Evolutionary conservation across 2,888 invertebrate species (phyloP).

Genomic region (Geophilus truncorum): DNA sequence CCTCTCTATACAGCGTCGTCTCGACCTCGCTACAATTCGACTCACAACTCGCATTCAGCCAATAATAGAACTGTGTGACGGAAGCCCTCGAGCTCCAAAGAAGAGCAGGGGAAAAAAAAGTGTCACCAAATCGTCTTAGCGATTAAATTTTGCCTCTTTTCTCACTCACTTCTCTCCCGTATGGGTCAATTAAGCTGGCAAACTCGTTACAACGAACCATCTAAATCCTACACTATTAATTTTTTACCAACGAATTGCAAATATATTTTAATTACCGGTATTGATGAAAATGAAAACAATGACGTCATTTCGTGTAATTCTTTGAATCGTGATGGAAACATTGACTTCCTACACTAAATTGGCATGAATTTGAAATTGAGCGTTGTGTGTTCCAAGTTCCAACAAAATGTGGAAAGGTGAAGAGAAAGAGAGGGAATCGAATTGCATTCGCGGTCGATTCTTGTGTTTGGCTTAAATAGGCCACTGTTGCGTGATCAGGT

Average conservation of each 20-base stretch:
- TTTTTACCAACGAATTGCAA: too few species aligned
- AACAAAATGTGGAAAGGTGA: not conserved
- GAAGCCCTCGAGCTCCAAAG: not conserved
- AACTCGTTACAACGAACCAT: not conserved
- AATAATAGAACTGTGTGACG: conserved; percentile 5
- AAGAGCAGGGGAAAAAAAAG: not conserved
- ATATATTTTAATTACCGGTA: too few species aligned
- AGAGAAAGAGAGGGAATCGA: not conserved
- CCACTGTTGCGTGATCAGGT: conserved; percentile 18
- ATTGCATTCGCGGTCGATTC: conserved; percentile 8
- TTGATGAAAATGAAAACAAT: not conserved
- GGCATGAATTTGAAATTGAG: not conserved
- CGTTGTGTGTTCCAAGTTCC: not conserved
- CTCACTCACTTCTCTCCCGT: not conserved
- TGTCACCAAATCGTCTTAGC: conserved; percentile 21
- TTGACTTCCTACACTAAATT: not conserved
- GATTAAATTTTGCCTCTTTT: not conserved
- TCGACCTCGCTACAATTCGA: not conserved
- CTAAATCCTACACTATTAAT: not conserved
- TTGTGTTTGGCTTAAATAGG: not conserved
- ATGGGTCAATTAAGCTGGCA: not conserved
- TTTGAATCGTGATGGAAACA: not conserved
- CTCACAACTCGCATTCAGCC: not conserved
- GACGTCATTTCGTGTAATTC: not conserved
- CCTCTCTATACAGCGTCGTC: not conserved